These are phyloP conservation scores for Xiphorhynchus erythropygius DNA, from an alignment of 2,797 vertebrate species.

Conservation along the genomic window DNA sequence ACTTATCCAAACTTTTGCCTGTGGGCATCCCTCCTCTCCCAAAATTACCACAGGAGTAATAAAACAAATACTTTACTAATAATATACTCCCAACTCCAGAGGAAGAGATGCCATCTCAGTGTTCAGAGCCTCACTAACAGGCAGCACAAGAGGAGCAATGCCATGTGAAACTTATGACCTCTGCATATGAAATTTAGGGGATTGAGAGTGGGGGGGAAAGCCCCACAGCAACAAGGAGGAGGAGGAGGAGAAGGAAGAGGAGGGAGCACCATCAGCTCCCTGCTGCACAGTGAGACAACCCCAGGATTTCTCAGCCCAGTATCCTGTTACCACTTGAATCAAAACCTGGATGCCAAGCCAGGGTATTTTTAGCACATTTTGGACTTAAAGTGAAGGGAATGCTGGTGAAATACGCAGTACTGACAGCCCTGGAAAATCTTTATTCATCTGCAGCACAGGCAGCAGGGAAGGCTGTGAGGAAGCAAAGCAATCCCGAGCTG, in stretches of 20 bases:
- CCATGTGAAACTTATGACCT: not conserved
- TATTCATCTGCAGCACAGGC: not conserved
- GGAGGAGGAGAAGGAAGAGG: not conserved
- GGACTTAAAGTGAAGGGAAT: constrained; percentile 8
- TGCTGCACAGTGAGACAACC: not conserved
- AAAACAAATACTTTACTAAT: not conserved
- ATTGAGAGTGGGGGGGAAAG: not conserved
- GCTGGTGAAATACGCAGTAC: not conserved
- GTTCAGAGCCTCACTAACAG: accelerated
- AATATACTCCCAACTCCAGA: not conserved
- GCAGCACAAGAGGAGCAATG: accelerated
- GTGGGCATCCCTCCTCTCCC: not conserved
- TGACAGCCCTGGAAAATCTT: constrained; percentile 51
- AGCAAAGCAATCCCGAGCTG: not conserved
- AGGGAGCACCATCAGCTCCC: not conserved
- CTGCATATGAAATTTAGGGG: not conserved
- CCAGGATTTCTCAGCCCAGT: not conserved
- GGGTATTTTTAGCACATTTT: constrained; percentile 49
- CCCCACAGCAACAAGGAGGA: not conserved
- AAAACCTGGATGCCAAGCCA: constrained; percentile 7
- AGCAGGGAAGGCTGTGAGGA: not conserved
- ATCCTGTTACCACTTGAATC: constrained; percentile 15
- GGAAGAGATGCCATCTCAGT: not conserved
- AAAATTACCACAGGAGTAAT: not conserved
- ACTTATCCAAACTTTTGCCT: not conserved